Conservation (phyloP, 2,888 invertebrate genomes). For the Pristionchus exspectatus region DNA sequence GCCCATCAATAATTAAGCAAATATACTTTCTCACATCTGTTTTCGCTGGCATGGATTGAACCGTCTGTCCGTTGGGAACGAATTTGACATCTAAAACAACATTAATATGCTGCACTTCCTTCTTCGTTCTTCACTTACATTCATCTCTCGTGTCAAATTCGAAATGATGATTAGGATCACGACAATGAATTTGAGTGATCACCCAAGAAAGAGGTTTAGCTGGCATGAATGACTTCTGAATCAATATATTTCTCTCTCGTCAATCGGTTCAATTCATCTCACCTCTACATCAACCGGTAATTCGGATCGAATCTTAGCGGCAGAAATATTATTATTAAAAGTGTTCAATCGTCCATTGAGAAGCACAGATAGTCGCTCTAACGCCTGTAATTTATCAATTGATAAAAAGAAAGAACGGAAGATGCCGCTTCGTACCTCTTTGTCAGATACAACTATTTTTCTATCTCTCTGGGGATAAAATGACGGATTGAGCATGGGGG, state of each 20-base stretch:
- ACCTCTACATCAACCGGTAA: background rate
- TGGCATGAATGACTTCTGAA: background rate
- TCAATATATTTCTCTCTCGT: background rate
- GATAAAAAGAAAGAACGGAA: background rate
- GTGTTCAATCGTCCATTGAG: background rate
- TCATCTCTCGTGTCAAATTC: slow-evolving; percentile 1
- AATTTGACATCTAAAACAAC: background rate
- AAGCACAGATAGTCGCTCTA: background rate
- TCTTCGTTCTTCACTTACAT: background rate
- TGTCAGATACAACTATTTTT: slow-evolving; percentile 2
- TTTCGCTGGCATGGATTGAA: background rate
- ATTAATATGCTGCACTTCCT: background rate
- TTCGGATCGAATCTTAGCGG: background rate
- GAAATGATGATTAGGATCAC: background rate
- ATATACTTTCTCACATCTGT: background rate
- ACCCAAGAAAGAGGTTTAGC: background rate
- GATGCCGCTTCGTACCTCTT: background rate
- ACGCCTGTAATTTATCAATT: background rate
- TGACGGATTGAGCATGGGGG: background rate
- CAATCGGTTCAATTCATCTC: background rate
- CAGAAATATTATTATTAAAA: background rate
- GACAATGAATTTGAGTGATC: background rate
- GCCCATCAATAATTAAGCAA: background rate
- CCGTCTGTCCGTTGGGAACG: background rate
- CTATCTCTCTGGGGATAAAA: background rate